phyloP scores from a whole-genome alignment of 2,888 invertebrate species.

The Drosophila pseudotakahashii region DNA sequence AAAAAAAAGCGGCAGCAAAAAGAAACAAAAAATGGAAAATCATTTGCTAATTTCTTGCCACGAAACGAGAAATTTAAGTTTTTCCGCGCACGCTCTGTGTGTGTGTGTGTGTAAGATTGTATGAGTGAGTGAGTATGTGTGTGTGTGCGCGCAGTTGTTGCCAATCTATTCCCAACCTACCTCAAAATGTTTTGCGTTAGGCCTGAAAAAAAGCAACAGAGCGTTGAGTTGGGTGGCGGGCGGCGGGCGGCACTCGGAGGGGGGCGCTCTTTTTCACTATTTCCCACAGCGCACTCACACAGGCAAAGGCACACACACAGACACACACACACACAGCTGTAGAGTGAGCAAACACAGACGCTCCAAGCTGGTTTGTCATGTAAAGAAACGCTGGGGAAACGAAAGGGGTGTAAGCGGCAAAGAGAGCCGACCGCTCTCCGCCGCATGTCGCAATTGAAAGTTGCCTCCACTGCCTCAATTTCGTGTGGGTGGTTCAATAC shows the following conservation, averaged over 20 bases:
- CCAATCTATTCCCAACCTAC: conserved; percentile 83
- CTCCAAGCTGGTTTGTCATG: conserved; percentile 71
- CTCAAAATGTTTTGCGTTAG: conserved; percentile 82
- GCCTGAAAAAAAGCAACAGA: conserved; percentile 74
- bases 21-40: conserved; percentile 61
- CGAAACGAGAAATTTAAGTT: conserved; percentile 76
- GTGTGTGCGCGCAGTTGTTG: conserved; percentile 72
- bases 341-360: conserved; percentile 50
- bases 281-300: conserved; percentile 61
- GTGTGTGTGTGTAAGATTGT: conserved; percentile 7
- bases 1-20: conserved; percentile 26
- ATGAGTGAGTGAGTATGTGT: conserved; percentile 34
- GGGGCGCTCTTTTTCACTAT: conserved; percentile 73
- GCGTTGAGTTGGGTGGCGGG: conserved; percentile 60
- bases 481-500: conserved; percentile 27
- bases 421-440: conserved; percentile 48
- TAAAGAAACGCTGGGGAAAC: conserved; percentile 38
- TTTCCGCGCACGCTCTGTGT: conserved; percentile 60
- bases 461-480: conserved; percentile 58
- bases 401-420: conserved; percentile 22
- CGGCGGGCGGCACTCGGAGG: conserved; percentile 8
- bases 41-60: conserved; percentile 76
- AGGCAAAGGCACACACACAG: no score
- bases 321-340: conserved; percentile 25
- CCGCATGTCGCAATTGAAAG: conserved; percentile 76